phyloP scores from a whole-genome alignment of 1,140 invertebrate species.

The Dolichoris vasculosae region DNA sequence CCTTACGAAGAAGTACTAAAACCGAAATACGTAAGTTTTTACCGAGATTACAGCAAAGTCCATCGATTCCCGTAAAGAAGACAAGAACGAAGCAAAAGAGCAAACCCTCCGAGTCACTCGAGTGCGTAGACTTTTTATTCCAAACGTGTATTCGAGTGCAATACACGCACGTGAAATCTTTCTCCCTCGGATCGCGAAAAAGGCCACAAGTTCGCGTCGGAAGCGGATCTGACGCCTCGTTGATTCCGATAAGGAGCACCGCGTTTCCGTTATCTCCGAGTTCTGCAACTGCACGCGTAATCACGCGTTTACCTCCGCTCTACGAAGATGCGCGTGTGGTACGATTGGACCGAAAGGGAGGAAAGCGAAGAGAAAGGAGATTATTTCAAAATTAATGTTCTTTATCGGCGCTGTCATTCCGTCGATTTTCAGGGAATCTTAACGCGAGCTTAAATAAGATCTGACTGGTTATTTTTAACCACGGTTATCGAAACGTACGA shows the following conservation, averaged over 20 bases:
- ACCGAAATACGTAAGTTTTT: neutral
- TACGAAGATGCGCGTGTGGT: neutral
- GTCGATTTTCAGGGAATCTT: no score
- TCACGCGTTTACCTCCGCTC: slow-evolving; percentile 11
- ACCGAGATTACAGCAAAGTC: neutral
- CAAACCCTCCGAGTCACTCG: neutral
- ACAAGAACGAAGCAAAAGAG: neutral
- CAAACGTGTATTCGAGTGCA: neutral
- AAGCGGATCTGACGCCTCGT: slow-evolving; percentile 39
- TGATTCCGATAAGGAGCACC: slow-evolving; percentile 19
- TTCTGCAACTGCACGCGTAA: neutral
- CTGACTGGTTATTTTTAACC: no score
- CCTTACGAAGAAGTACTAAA: neutral
- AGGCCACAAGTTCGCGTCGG: neutral
- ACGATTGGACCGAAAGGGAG: neutral
- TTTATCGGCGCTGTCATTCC: neutral
- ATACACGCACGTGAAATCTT: neutral
- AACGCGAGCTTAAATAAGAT: no score
- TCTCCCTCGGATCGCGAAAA: neutral
- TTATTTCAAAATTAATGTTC: neutral
- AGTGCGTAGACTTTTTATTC: neutral
- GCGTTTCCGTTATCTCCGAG: slow-evolving; percentile 12
- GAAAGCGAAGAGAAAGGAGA: neutral
- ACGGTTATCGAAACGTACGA: no score
- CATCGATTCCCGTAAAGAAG: neutral